Conservation (phyloP, 2,888 invertebrate genomes). For the Melieria picta region DNA sequence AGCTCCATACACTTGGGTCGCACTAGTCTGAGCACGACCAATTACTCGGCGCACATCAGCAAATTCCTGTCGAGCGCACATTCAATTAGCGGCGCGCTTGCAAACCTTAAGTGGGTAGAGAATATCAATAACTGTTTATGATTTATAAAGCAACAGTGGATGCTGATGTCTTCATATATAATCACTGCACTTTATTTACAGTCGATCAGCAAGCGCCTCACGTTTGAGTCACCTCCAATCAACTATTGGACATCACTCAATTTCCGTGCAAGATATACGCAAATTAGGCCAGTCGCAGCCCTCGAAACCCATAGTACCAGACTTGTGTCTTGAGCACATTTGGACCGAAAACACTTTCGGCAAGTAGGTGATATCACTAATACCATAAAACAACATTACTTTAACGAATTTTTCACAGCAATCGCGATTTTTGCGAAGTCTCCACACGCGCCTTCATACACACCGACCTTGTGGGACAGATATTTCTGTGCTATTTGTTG, state of each 20-base stretch:
- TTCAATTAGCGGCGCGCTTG: constrained; percentile 55
- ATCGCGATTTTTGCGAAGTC: constrained; percentile 69
- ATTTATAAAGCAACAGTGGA: neutral
- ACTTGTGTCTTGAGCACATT: constrained; percentile 87
- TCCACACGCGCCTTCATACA: constrained; percentile 84
- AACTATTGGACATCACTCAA: constrained; percentile 59
- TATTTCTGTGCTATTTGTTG: constrained; percentile 82
- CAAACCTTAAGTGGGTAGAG: constrained; percentile 55
- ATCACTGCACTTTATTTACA: constrained; percentile 35
- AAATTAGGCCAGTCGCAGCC: constrained; percentile 68
- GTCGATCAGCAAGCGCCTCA: constrained; percentile 59
- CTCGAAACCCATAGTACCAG: constrained; percentile 81
- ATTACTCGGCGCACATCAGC: constrained; percentile 53
- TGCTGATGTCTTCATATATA: neutral
- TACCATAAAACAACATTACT: neutral
- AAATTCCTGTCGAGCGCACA: constrained; percentile 54
- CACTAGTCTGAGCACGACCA: constrained; percentile 49
- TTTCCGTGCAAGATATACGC: constrained; percentile 65
- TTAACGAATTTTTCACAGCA: constrained; percentile 45
- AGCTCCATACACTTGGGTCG: constrained; percentile 53
- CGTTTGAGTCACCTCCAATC: constrained; percentile 62
- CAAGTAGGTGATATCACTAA: constrained; percentile 61
- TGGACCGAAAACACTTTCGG: constrained; percentile 81
- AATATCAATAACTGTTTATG: constrained; percentile 15
- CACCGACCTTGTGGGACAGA: constrained; percentile 86